These are phyloP conservation scores for Austrofundulus limnaeus DNA, from an alignment of 2,113 vertebrate genomes.

Conservation along the genomic window DNA sequence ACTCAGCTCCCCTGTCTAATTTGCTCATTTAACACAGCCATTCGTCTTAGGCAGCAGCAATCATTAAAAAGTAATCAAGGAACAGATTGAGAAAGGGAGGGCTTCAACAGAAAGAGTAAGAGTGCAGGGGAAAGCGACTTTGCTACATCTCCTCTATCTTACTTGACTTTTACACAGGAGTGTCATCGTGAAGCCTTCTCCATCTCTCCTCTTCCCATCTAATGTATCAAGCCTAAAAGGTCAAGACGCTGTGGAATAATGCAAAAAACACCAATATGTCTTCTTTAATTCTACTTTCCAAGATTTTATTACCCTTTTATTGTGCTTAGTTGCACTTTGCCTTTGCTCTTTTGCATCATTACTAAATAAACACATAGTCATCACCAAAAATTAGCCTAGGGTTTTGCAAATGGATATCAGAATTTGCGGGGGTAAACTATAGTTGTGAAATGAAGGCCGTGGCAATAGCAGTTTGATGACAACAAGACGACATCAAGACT, in stretches of 20 bases:
- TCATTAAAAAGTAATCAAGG: conserved; percentile 86
- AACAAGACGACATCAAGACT: conserved; percentile 38
- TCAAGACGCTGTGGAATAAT: conserved; percentile 20
- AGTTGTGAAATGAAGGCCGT: conserved; percentile 42
- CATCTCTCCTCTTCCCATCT: conserved; percentile 20
- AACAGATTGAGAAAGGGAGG: conserved; percentile 69
- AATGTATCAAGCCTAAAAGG: conserved; percentile 54
- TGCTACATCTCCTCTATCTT: conserved; percentile 54
- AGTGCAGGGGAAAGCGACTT: conserved; percentile 36
- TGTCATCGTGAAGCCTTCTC: conserved; percentile 10
- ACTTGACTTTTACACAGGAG: conserved; percentile 63
- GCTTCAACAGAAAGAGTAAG: conserved; percentile 28
- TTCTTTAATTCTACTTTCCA: conserved; percentile 16
- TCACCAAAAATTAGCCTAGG: conserved; percentile 43
- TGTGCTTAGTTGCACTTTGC: conserved; percentile 46
- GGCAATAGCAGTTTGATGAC: conserved; percentile 53
- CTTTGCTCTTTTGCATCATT: conserved; percentile 39
- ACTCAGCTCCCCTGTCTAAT: conserved; percentile 77
- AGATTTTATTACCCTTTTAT: conserved; percentile 31
- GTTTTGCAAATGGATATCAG: conserved; percentile 53
- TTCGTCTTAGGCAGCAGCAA: conserved; percentile 82
- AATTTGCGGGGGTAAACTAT: conserved; percentile 54
- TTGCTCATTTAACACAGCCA: conserved; percentile 81
- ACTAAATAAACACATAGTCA: conserved; percentile 37
- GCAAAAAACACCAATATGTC: conserved; percentile 25